Base-by-base conservation (phyloP, 2,113 vertebrate species). In the Corynorhinus townsendii region DNA sequence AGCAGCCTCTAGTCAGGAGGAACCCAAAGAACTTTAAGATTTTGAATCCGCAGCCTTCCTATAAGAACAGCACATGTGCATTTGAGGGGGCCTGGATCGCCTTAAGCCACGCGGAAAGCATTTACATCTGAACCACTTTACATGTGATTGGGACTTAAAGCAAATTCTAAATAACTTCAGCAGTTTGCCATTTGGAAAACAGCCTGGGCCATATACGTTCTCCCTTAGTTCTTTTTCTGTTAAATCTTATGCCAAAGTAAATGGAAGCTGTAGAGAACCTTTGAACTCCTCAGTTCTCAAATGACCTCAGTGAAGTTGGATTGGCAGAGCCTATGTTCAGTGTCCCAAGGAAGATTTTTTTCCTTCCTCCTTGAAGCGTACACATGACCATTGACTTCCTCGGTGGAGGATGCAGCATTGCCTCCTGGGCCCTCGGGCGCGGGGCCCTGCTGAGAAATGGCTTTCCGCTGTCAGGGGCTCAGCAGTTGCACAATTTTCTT, bases 141-240 rank as follows among this genome's bases (percentile, higher is more conserved):
- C 92, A n/a, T 96, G 92, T 95, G 90, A 96, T 94, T 98, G 93
- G 49, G 91, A 97, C 85, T 96, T 98, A 82, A 97, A 95, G 81
- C 96, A 95, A 97, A 97, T 98, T 91, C 88, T 94, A 94, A 98
- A 96, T 96, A 98, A 96, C 96, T 97, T 97, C 93, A 93, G 80
- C 90, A 97, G 71, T 96, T 90, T 96, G 95, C 73, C 59, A 97
- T 97, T 93, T 97, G 94, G 96, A 98, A 98, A 97, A 93, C 81
- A 94, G 97, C 97, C 97, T 94, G 77, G 75, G 76, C 66, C 81
- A 3, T 83, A 47, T 97, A 89, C 69, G 94, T 95, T 95, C 89
- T 62, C 90, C 83, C 77, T 95, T 59, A 88, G 69, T 95, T 90
- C 86, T 90, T 93, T 95, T 95, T 86, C 80, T 93, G 89, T 95